Conservation (phyloP, 2,113 vertebrate species). For the Gadus macrocephalus region DNA sequence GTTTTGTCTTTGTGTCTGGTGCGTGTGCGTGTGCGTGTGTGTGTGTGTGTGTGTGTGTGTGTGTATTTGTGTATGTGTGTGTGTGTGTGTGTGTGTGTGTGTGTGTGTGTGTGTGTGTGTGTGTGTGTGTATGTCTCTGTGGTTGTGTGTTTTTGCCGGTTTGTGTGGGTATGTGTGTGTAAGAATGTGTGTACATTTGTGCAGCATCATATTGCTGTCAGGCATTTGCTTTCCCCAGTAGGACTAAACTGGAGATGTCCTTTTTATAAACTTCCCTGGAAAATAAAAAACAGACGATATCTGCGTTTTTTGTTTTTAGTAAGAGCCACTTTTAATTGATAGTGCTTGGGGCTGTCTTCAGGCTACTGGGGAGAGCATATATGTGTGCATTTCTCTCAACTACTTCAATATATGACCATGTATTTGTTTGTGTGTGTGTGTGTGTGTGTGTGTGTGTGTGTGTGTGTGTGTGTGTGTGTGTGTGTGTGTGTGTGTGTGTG, state of each 20-base stretch:
- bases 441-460: neutral
- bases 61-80: neutral
- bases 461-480: neutral
- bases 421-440: neutral
- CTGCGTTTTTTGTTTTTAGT: constrained; percentile 40
- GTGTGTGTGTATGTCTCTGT: neutral
- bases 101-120: neutral
- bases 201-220: constrained; percentile 22
- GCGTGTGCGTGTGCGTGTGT: neutral
- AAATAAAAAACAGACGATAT: constrained; percentile 46
- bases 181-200: neutral
- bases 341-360: constrained; percentile 48
- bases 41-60: constrained; percentile 7
- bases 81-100: neutral
- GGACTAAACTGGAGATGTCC: constrained; percentile 18
- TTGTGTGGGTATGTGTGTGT: neutral
- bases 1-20: neutral
- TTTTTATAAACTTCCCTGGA: constrained; percentile 29
- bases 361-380: constrained; percentile 41
- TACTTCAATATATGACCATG: neutral
- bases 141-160: neutral
- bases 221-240: constrained; percentile 27
- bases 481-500: neutral
- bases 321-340: constrained; percentile 54
- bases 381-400: neutral